Evolutionary conservation across 2,797 vertebrate species (phyloP).

Genomic region (Acanthornis magna): DNA sequence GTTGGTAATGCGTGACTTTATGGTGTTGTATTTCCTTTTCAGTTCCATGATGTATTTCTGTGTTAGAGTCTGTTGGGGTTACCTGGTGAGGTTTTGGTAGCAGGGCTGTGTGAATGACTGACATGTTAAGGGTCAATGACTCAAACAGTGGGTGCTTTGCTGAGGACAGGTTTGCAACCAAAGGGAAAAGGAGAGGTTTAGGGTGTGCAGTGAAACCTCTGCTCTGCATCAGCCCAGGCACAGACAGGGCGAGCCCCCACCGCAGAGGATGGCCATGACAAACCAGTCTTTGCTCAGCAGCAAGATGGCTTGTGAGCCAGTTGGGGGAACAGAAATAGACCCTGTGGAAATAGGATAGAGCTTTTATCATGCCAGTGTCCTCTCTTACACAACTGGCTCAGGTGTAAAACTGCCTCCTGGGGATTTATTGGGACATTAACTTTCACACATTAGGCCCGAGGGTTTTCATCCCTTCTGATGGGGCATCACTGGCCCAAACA

Average conservation of each 20-base stretch:
- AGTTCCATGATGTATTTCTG: not conserved
- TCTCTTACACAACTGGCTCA: not conserved
- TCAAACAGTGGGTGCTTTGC: too few relatives aligned
- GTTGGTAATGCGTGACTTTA: not conserved
- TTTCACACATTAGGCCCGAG: too few relatives aligned
- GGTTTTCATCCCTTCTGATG: not conserved
- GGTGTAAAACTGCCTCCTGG: not conserved
- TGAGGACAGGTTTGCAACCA: too few relatives aligned
- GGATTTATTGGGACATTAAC: fast-evolving
- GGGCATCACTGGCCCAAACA: not conserved
- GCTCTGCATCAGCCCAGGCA: too few relatives aligned
- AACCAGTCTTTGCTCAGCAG: not conserved
- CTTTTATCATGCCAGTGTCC: not conserved
- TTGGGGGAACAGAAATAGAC: not conserved
- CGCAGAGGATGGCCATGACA: fast-evolving
- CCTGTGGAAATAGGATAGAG: not conserved
- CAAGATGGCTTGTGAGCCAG: not conserved
- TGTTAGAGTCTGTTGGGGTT: not conserved
- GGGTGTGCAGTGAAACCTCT: too few relatives aligned
- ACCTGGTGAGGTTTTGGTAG: not conserved
- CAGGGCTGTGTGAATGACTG: not conserved
- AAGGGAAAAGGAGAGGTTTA: too few relatives aligned
- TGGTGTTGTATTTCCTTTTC: not conserved
- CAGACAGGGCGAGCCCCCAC: too few relatives aligned
- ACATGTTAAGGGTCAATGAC: too few relatives aligned